Evolutionary conservation across 2,113 vertebrate genomes (phyloP), one percentile per base, ranked within the genome.

Genomic region (Pangasianodon gigas): DNA sequence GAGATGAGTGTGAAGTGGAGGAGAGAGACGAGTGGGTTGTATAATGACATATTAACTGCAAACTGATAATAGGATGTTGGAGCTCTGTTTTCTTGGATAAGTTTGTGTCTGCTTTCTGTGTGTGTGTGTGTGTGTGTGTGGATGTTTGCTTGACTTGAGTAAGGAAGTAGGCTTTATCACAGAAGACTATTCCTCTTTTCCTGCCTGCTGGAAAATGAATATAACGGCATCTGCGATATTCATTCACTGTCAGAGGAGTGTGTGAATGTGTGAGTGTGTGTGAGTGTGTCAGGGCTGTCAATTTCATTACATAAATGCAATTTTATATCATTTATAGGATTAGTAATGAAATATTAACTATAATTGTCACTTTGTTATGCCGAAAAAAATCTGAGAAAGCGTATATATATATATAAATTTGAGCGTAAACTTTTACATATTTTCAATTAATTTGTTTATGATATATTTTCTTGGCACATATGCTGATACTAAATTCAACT

Each of bases 141-240:
- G 8, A 26, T 85, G 79, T 60, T 60, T 52, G 48, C 41, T 81
- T 77, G 85, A 48, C 18, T 87, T 75, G 60, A 87, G 67, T 87
- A 82, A 71, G 90, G 83, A 90, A 82, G 87, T 85, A 90, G 84
- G 86, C 88, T 92, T 89, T 58, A 81, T 91, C 87, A 87, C 79
- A 62, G 58, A 92, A 32, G 69, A 86, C 81, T 84, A 62, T 60
- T 24, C 51, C 69, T 80, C 48, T 82, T 89, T 89, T 69, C 44
- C 58, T 87, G 86, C 77, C 91, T 84, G 83, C 84, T 89, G 69
- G 75, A 89, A 58, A 54, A 87, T 67, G 84, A 82, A 74, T 81
- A 82, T 71, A 65, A 88, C 18, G n/a, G 67, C 29, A n/a, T n/a
- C 54, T 24, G 86, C n/a, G 75, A 75, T 90, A 65, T 90, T 88